Evolutionary conservation across 2,888 invertebrate species (phyloP).

Genomic region (Caenorhabditis angaria): DNA sequence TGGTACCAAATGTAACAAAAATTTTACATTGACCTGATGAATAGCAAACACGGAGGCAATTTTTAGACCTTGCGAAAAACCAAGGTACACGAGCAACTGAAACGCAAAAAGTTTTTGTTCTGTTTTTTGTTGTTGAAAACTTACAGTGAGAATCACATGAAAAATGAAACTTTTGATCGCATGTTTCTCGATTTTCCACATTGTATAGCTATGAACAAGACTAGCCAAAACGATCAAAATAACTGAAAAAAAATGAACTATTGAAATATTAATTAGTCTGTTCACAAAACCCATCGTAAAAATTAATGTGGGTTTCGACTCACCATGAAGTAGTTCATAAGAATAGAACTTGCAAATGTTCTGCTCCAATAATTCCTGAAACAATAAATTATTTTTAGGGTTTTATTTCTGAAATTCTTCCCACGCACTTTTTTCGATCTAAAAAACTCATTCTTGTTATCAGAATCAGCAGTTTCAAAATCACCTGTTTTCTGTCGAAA

Average conservation of each 20-base stretch:
- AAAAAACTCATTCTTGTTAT: too few species aligned
- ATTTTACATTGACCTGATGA: background rate
- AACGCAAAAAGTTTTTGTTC: background rate
- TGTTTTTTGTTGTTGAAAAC: background rate
- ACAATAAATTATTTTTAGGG: background rate
- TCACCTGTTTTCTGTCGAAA: background rate
- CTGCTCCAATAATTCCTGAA: background rate
- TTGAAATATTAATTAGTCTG: background rate
- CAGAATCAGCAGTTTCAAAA: background rate
- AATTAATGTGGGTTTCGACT: background rate
- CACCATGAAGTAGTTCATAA: background rate
- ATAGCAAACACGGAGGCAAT: background rate
- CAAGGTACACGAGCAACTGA: background rate
- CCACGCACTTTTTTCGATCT: background rate
- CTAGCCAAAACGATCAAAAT: background rate
- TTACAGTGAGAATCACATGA: background rate
- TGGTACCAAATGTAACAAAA: constrained; percentile 10
- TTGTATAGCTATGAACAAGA: background rate
- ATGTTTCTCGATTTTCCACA: background rate
- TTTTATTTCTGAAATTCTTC: too few species aligned
- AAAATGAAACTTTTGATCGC: background rate
- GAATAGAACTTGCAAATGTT: background rate
- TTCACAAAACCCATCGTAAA: background rate
- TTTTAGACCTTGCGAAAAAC: background rate
- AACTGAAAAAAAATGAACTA: background rate